Base-by-base conservation (phyloP, 2,888 invertebrate genomes). In the Epinotia demarniana region DNA sequence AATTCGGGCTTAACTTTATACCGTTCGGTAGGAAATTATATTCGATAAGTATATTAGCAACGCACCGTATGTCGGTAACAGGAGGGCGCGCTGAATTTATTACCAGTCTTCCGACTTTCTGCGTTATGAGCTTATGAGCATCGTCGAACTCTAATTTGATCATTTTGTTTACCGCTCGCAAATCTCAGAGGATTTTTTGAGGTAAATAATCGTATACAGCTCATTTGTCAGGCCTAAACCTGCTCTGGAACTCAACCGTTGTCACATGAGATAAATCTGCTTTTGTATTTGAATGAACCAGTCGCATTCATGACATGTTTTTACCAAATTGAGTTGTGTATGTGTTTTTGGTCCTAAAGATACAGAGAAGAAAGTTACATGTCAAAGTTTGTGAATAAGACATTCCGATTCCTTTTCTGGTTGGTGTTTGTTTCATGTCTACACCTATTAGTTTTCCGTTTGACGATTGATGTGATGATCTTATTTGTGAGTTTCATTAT, bases 21-120 rank as follows among this genome's bases (percentile, higher is more conserved):
- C 53, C 57, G 70, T 62, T 66, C 46, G 49, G 69, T 16, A 63
- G 73, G 80, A 82, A 79, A 72, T 79, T 80, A 81, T 81, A 81
- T 81, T 74, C 80, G 79, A 81, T 84, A 86, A 86, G 84, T 86
- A 82, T 82, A 88, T 87, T 88, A 88, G 83, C 81, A 82, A 85
- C 86, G 87, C 85, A 85, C 83, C 91, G 89, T 89, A 89, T 90
- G 91, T 85, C 83, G 77, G 80, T 81, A 89, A 86, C 86, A 87
- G 84, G 83, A 87, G 87, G 89, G 87, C 78, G 82, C 79, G 83
- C 80, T 80, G 82, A 88, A 89, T 88, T 88, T 89, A 89, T 87
- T 85, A 86, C 83, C 80, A 88, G 87, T 89, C 85, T 81, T 82
- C 83, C 83, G 82, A 86, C 86, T 89, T 89, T 90, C 89, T 89